phyloP scores from a whole-genome alignment of 2,797 vertebrate genomes.

The Gymnodraco acuticeps region DNA sequence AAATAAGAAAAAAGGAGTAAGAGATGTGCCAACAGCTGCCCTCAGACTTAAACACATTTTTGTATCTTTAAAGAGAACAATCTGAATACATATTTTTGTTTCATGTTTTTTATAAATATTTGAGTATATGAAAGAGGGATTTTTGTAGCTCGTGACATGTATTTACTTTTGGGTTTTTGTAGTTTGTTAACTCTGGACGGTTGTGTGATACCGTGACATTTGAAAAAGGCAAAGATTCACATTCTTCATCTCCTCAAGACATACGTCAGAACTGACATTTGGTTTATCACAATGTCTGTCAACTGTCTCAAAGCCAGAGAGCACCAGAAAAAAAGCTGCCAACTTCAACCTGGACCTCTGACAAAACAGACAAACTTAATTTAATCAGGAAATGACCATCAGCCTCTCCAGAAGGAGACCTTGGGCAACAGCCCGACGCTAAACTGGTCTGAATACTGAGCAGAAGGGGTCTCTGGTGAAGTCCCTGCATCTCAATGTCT shows the following conservation, averaged over 20 bases:
- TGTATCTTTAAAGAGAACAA: not conserved
- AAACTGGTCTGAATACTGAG: conserved; percentile 46
- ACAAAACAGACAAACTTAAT: conserved; percentile 63
- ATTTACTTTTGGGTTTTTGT: not conserved
- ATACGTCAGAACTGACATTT: conserved; percentile 54
- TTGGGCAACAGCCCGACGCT: conserved; percentile 12
- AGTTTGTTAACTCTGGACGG: not conserved
- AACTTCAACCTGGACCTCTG: conserved; percentile 44
- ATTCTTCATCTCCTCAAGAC: not conserved
- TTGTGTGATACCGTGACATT: conserved; percentile 50
- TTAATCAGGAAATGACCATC: conserved; percentile 47
- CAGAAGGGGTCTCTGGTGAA: conserved; percentile 16
- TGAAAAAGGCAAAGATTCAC: conserved; percentile 30
- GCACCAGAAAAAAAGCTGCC: conserved; percentile 22
- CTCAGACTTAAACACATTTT: not conserved
- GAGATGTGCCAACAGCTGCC: not conserved
- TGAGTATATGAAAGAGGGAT: not conserved
- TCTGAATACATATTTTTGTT: not conserved
- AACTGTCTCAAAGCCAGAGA: conserved; percentile 20
- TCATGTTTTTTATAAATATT: not conserved
- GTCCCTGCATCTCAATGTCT: conserved; percentile 17
- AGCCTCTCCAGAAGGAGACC: conserved; percentile 31
- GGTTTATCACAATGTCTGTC: conserved; percentile 42
- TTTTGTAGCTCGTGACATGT: not conserved
- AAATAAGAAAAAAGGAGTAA: not conserved